phyloP scores from a whole-genome alignment of 2,888 invertebrate genomes.

The Drosophila fulvimacula region DNA sequence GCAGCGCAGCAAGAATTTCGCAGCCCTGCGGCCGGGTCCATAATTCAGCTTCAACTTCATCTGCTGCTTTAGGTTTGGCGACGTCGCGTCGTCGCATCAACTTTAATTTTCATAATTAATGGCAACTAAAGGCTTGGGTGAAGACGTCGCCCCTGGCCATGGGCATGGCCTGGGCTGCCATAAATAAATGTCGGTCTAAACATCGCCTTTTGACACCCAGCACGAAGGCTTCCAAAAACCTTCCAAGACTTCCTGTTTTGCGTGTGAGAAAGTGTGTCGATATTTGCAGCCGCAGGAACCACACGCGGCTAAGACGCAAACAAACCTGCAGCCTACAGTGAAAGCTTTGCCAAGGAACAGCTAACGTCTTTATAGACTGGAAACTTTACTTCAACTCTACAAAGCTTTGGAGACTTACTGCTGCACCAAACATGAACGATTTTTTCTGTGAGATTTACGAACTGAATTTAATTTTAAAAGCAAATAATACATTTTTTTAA shows the following conservation, averaged over 20 bases:
- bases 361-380: background rate
- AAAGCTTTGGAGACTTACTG: too few relatives aligned
- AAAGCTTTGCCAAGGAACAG: constrained; percentile 1
- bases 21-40: constrained; percentile 47
- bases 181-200: constrained; percentile 60
- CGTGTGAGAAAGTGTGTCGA: constrained; percentile 53
- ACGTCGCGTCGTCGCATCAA: constrained; percentile 64
- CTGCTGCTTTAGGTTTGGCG: constrained; percentile 23
- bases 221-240: constrained; percentile 38
- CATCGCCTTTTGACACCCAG: constrained; percentile 37
- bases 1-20: constrained; percentile 23
- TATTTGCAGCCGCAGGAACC: constrained; percentile 24
- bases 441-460: too few relatives aligned
- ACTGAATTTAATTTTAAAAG: too few relatives aligned
- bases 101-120: constrained; percentile 77
- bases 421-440: too few relatives aligned
- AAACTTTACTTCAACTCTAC: background rate
- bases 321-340: constrained; percentile 11
- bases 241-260: constrained; percentile 61
- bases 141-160: constrained; percentile 21
- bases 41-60: constrained; percentile 52
- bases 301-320: constrained; percentile 17
- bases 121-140: constrained; percentile 49
- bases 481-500: too few relatives aligned
- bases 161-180: constrained; percentile 44